A percentile compares a stretch with the other conserved stretches of the same genome.
Conservation (phyloP, 2,797 vertebrate genomes). For the Leucoraja ocellata region DNA sequence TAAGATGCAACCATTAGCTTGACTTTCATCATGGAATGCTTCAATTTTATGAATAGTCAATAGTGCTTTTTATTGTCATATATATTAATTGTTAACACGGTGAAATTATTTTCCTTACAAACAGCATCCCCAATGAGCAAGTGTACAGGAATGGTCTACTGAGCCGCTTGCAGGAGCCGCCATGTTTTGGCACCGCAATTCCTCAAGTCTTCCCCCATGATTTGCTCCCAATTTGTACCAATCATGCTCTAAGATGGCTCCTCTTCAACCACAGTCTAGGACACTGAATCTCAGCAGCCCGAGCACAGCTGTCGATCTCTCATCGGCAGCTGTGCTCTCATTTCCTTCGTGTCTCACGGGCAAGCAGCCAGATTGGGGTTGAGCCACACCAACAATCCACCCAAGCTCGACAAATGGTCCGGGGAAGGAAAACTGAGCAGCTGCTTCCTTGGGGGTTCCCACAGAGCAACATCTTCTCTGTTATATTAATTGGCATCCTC, state of each 20-base stretch:
- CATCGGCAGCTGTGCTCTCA: slow-evolving; percentile 24
- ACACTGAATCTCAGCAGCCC: background rate
- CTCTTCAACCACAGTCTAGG: background rate
- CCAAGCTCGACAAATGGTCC: background rate
- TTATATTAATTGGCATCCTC: background rate
- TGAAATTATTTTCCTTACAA: too few relatives aligned
- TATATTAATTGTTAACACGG: too few relatives aligned
- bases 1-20: background rate
- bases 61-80: too few relatives aligned
- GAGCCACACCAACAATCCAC: background rate
- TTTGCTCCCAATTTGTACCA: background rate
- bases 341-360: background rate
- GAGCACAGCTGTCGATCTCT: background rate
- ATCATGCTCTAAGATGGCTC: background rate
- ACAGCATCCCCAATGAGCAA: too few relatives aligned
- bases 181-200: too few relatives aligned
- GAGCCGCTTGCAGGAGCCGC: too few relatives aligned
- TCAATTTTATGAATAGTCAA: background rate
- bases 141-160: too few relatives aligned
- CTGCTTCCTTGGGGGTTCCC: background rate
- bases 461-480: background rate
- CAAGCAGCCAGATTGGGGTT: background rate
- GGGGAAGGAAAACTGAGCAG: slow-evolving; percentile 13
- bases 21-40: background rate
- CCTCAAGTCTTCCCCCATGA: background rate